Evolutionary conservation across 1,140 invertebrate species (phyloP).

Genomic region (Andricus grossulariae): DNA sequence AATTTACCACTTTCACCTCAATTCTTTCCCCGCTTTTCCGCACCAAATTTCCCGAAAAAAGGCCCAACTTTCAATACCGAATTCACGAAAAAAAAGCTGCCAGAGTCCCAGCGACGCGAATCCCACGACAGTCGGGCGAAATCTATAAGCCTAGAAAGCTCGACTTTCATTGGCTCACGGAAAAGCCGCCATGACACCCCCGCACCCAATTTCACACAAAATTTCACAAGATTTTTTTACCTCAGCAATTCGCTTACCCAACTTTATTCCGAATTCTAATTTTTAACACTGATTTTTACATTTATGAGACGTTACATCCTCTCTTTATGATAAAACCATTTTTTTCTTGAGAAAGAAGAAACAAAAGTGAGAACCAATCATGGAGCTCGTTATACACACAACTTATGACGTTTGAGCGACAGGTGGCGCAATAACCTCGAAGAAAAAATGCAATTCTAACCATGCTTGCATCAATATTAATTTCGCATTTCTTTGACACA

Average conservation of each 20-base stretch:
- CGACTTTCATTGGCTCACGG: slow-evolving; percentile 19
- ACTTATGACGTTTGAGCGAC: slow-evolving; percentile 53
- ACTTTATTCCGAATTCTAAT: not conserved
- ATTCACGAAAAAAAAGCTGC: not conserved
- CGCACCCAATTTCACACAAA: not conserved
- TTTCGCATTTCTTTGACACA: too few species aligned
- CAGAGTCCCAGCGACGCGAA: slow-evolving; percentile 6
- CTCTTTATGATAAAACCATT: not conserved
- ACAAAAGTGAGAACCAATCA: slow-evolving; percentile 63
- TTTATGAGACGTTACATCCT: not conserved
- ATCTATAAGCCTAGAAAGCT: not conserved
- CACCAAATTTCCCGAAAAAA: too few species aligned
- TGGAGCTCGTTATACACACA: slow-evolving; percentile 55
- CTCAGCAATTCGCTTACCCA: not conserved
- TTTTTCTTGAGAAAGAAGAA: slow-evolving; percentile 23
- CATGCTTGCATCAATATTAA: slow-evolving; percentile 41
- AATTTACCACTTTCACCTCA: not conserved
- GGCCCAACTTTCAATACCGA: not conserved
- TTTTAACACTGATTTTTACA: not conserved
- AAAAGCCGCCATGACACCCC: slow-evolving; percentile 33
- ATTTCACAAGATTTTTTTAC: not conserved
- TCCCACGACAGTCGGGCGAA: not conserved
- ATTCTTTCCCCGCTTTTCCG: not conserved
- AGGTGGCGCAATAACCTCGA: slow-evolving; percentile 61
- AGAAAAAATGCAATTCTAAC: slow-evolving; percentile 62